Evolutionary conservation across 2,113 vertebrate genomes (phyloP).

Genomic region (Diadophis punctatus): DNA sequence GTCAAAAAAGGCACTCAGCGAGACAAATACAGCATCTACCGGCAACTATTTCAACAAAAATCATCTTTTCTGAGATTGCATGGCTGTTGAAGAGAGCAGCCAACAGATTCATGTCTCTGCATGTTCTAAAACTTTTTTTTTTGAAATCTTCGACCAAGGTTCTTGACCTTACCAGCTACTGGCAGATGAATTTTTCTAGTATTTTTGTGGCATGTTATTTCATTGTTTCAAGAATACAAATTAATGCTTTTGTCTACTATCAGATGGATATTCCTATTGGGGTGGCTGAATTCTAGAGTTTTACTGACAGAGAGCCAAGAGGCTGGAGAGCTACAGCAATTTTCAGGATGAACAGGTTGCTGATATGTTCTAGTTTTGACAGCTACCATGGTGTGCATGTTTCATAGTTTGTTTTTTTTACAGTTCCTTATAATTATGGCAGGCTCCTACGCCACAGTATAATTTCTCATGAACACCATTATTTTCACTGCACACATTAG

Average conservation of each 20-base stretch:
- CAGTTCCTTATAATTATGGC: background rate
- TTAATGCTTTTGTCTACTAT: slow-evolving; percentile 10
- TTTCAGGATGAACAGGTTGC: background rate
- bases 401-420: slow-evolving; percentile 1
- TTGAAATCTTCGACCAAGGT: background rate
- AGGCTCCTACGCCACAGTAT: background rate
- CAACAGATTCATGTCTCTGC: background rate
- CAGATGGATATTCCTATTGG: slow-evolving; percentile 36
- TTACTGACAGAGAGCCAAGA: slow-evolving; percentile 20
- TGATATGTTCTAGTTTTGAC: background rate
- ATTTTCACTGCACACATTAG: background rate
- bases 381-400: background rate
- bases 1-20: background rate
- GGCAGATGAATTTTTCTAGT: background rate
- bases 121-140: background rate
- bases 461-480: background rate
- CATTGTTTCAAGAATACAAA: background rate
- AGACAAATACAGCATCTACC: background rate
- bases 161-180: background rate
- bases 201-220: background rate
- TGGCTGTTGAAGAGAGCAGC: background rate
- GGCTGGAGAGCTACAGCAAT: background rate
- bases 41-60: background rate
- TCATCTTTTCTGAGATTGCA: background rate
- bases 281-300: slow-evolving; percentile 31